phyloP scores from a whole-genome alignment of 2,113 vertebrate genomes.

The Oryzias curvinotus region DNA sequence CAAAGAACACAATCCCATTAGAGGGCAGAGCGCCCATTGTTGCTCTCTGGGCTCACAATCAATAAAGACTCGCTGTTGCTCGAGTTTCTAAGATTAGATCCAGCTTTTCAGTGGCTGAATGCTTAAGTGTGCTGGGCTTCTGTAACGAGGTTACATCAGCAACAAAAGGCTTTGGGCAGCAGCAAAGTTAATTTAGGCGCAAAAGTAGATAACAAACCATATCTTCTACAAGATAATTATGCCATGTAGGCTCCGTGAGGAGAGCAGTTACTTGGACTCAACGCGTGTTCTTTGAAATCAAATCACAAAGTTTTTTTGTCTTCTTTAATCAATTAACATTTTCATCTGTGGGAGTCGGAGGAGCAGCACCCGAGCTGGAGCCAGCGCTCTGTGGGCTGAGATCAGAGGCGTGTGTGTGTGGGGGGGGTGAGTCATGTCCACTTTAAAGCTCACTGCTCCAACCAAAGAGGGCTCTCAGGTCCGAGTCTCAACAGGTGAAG shows the following conservation, averaged over 20 bases:
- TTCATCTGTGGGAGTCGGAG: not conserved
- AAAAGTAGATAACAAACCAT: slow-evolving; percentile 40
- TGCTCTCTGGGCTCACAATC: slow-evolving; percentile 61
- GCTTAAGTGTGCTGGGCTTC: slow-evolving; percentile 36
- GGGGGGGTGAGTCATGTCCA: slow-evolving; percentile 11
- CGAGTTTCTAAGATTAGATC: slow-evolving; percentile 63
- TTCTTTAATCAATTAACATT: slow-evolving; percentile 20
- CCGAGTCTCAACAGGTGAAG: slow-evolving; percentile 2
- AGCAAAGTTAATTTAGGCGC: slow-evolving; percentile 41
- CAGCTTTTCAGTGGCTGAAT: slow-evolving; percentile 51
- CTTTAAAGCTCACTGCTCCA: slow-evolving; percentile 10
- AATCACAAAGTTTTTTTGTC: not conserved
- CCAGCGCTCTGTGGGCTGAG: not conserved
- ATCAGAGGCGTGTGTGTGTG: slow-evolving; percentile 11
- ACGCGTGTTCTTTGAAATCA: slow-evolving; percentile 11
- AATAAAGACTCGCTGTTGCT: slow-evolving; percentile 63
- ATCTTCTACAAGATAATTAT: slow-evolving; percentile 33
- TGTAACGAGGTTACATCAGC: slow-evolving; percentile 51
- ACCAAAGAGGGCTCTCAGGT: slow-evolving; percentile 10
- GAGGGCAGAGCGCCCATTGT: slow-evolving; percentile 49
- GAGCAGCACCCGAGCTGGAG: not conserved
- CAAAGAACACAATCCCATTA: slow-evolving; percentile 72
- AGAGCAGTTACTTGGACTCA: slow-evolving; percentile 13
- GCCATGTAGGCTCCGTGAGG: slow-evolving; percentile 10
- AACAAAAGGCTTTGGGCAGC: slow-evolving; percentile 26